Percentiles rank a stretch among this genome's conserved stretches.
Evolutionary conservation across 2,797 vertebrate genomes (phyloP).

Genomic region (Paramormyrops hopkinsi): DNA sequence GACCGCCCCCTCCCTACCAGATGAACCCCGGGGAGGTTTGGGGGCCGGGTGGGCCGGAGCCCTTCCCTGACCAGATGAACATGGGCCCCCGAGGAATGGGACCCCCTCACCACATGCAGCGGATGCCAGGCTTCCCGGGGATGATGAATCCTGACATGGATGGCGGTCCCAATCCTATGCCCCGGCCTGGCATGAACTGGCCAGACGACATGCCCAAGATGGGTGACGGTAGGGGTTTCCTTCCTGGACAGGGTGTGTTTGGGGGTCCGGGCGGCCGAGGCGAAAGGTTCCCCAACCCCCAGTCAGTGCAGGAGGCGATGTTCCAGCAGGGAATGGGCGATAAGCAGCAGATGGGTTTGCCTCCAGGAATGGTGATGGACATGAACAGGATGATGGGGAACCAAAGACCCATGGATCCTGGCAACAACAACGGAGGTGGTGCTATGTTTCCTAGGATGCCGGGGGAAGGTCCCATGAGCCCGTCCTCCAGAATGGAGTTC

Average conservation of each 20-base stretch:
- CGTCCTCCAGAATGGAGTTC: conserved; percentile 85
- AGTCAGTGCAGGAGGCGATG: conserved; percentile 87
- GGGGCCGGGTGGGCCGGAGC: conserved; percentile 82
- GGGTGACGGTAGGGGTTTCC: conserved; percentile 84
- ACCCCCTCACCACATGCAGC: conserved; percentile 82
- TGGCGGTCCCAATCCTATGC: conserved; percentile 71
- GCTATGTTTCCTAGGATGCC: conserved; percentile 93
- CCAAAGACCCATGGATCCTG: conserved; percentile 90
- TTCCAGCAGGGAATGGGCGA: conserved; percentile 92
- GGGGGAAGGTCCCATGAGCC: conserved; percentile 89
- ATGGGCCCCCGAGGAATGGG: conserved; percentile 87
- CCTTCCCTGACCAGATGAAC: conserved; percentile 84
- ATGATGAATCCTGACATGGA: conserved; percentile 98
- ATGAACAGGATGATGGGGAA: conserved; percentile 88
- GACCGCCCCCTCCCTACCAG: conserved; percentile 92
- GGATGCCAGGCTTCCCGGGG: conserved; percentile 88
- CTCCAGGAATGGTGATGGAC: conserved; percentile 89
- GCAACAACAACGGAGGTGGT: conserved; percentile 58
- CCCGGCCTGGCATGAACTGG: conserved; percentile 88
- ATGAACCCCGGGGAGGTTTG: conserved; percentile 90
- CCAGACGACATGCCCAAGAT: conserved; percentile 94
- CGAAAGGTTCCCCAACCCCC: conserved; percentile 91
- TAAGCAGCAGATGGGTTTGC: conserved; percentile 83
- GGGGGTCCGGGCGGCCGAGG: conserved; percentile 87
- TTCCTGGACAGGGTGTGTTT: conserved; percentile 73